These are phyloP conservation scores for Petrocephalus microphthalmus DNA, from an alignment of 2,113 vertebrate species.

Conservation along the genomic window DNA sequence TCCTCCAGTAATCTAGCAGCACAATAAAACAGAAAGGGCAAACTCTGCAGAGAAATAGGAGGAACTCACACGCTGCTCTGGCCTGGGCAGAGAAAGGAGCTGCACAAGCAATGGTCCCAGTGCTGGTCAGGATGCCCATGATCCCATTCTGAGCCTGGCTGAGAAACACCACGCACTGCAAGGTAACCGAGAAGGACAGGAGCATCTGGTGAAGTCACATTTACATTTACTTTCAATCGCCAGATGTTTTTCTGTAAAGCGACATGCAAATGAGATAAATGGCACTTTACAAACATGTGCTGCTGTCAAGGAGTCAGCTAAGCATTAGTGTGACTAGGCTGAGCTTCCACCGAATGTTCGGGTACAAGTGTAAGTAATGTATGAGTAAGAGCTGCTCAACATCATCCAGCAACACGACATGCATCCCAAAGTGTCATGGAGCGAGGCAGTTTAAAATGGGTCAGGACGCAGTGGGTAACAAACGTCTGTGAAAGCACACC, in stretches of 20 bases:
- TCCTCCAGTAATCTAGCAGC: not conserved
- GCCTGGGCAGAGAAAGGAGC: constrained; percentile 13
- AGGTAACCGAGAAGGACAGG: not conserved
- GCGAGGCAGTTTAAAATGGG: not conserved
- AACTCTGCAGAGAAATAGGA: not conserved
- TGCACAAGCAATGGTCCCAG: constrained; percentile 9
- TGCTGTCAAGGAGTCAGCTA: not conserved
- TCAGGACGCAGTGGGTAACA: not conserved
- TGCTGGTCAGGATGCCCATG: not conserved
- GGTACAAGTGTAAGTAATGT: not conserved
- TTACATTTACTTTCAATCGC: not conserved
- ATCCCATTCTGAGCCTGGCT: constrained; percentile 21
- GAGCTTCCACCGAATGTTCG: not conserved
- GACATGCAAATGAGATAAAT: not conserved
- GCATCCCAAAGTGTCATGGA: not conserved
- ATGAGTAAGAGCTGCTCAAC: not conserved
- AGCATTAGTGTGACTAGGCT: not conserved
- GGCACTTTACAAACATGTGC: not conserved
- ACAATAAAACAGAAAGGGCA: not conserved
- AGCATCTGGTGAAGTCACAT: not conserved
- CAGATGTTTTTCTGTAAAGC: not conserved
- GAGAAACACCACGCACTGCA: constrained; percentile 8
- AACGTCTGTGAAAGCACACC: not conserved
- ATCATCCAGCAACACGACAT: not conserved
- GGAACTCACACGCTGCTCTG: constrained; percentile 10